Evolutionary conservation across 2,113 vertebrate species (phyloP).

Genomic region (Sinocyclocheilus anophthalmus): DNA sequence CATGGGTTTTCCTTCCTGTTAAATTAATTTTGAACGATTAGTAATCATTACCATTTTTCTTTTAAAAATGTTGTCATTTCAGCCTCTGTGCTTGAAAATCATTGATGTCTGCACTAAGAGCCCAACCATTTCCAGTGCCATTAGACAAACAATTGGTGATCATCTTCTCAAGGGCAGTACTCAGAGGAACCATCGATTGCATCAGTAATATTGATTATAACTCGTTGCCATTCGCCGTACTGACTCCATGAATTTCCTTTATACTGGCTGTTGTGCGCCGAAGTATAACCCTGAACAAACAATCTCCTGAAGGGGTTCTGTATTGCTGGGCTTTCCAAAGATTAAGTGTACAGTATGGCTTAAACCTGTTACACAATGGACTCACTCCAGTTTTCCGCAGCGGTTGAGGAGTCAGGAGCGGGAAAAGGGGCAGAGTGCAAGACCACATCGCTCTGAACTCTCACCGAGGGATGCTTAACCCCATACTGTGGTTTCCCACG

Average conservation of each 20-base stretch:
- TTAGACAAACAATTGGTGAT: conserved; percentile 3
- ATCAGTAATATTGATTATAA: neutral
- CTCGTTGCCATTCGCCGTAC: neutral
- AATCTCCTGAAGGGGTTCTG: conserved; percentile 1
- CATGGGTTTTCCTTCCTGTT: neutral
- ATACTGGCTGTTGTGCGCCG: neutral
- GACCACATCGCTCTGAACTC: conserved; percentile 68
- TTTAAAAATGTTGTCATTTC: neutral
- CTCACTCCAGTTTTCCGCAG: conserved; percentile 73
- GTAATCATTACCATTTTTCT: neutral
- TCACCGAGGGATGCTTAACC: conserved; percentile 22
- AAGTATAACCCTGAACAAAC: neutral
- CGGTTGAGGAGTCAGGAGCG: neutral
- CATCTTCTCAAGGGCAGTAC: neutral
- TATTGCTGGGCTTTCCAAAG: neutral
- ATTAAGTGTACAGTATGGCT: neutral
- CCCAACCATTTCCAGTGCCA: neutral
- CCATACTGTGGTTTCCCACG: neutral
- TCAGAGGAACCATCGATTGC: neutral
- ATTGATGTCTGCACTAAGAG: neutral
- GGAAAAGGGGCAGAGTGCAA: conserved; percentile 62
- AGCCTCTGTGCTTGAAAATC: neutral
- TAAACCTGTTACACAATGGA: conserved; percentile 76
- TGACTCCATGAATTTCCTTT: neutral
- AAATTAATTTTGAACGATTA: neutral